Percentiles rank a stretch among this genome's conserved stretches.
These are phyloP conservation scores for Agriopis marginaria DNA, from an alignment of 2,888 invertebrate species.

Conservation along the genomic window DNA sequence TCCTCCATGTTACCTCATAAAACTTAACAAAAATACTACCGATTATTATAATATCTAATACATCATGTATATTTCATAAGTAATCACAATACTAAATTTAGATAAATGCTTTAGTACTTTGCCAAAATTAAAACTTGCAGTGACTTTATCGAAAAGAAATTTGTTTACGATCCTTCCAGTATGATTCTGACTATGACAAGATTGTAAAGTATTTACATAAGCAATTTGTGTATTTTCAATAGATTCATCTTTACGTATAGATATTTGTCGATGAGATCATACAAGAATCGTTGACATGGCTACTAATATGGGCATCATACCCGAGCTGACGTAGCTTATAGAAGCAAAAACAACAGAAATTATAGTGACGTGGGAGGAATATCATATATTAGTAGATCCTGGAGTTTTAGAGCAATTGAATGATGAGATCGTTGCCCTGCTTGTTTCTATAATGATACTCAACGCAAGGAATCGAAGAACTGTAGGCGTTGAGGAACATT, in stretches of 20 bases:
- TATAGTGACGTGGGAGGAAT: slow-evolving; percentile 21
- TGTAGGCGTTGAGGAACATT: slow-evolving; percentile 23
- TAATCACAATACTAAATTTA: neutral
- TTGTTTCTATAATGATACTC: slow-evolving; percentile 10
- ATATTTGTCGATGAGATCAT: slow-evolving; percentile 35
- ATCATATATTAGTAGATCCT: slow-evolving; percentile 26
- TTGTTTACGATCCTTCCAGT: neutral
- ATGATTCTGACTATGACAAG: neutral
- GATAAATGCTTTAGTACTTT: neutral
- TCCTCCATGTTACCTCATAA: neutral
- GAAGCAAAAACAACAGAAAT: slow-evolving; percentile 31
- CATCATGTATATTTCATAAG: neutral
- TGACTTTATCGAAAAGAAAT: too few species aligned
- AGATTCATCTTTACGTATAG: slow-evolving; percentile 20
- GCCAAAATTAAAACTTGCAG: neutral
- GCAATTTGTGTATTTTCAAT: neutral
- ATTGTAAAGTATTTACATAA: neutral
- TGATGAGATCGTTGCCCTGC: slow-evolving; percentile 28
- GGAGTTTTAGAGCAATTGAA: slow-evolving; percentile 27
- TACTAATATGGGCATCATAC: slow-evolving; percentile 31
- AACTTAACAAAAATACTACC: slow-evolving; percentile 2
- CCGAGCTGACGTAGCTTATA: slow-evolving; percentile 12
- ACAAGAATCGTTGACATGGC: slow-evolving; percentile 27
- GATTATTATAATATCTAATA: slow-evolving; percentile 11
- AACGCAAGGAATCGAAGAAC: slow-evolving; percentile 14